Base-by-base conservation (phyloP, 2,797 vertebrate genomes). In the Hippocampus kuda region DNA sequence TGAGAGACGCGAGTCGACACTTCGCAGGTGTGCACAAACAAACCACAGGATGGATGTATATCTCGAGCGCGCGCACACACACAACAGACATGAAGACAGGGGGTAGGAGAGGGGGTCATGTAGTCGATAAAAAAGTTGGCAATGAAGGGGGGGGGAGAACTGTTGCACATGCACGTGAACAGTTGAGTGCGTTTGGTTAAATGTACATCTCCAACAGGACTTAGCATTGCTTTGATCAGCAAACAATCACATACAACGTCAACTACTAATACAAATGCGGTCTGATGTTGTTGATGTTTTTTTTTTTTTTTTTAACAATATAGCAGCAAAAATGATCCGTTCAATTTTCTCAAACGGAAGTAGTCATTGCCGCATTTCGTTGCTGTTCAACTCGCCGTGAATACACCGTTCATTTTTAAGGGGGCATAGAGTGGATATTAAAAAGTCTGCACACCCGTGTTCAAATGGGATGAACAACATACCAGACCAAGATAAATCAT, bases 81-180 rank as follows among this genome's bases (percentile, higher is more conserved):
- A 64, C 68, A 27, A 83, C 56, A 66, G 67, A 79, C 71, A 84
- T 53, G 65, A 70, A 85, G 70, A 81, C 69, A 80, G 65, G 13
- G 72, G 77, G 75, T 72, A 69, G 65, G 72, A 73, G 65, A 72
- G 68, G 56, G 77, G 69, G 61, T 30, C 69, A 26, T 27, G 24
- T 18, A 75, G 75, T 83, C 75, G 44, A 74, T 70, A 72, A 75
- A 68, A 83, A 66, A 77, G 72, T 72, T 66, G 79, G 77, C 59
- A 72, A 72, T 30, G 75, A 61, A 76, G 67, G 72, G 76, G 72
- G 77, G 72, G 70, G 59, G 71, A 74, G 62, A 71, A 68, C 59
- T n/a, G 68, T 80, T 70, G 73, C 68, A 79, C 88, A 90, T 89
- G 88, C 86, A 89, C 60, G 70, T 49, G 27, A 80, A 80, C 64